Evolutionary conservation across 1,140 invertebrate species (phyloP).

Genomic region (Ephestia elutella): DNA sequence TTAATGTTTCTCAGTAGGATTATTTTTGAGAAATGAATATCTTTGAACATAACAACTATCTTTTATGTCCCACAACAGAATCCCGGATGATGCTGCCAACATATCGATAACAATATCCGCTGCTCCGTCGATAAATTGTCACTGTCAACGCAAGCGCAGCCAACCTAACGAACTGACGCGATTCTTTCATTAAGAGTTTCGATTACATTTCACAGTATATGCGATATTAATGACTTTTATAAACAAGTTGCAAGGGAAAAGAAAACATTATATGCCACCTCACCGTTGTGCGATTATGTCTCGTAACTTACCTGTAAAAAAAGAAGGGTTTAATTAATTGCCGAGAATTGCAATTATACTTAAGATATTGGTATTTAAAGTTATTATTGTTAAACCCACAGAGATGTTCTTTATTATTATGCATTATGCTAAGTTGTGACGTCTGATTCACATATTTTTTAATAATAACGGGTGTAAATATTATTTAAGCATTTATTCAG

Average conservation of each 20-base stretch:
- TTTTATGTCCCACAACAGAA: no score
- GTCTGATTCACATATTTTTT: no score
- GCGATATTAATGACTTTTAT: conserved; percentile 59
- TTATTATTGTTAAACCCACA: not conserved
- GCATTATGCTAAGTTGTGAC: not conserved
- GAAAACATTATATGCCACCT: conserved; percentile 25
- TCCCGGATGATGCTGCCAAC: not conserved
- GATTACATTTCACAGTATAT: conserved; percentile 42
- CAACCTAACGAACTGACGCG: conserved; percentile 47
- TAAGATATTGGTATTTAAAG: not conserved
- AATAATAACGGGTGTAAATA: no score
- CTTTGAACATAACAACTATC: no score
- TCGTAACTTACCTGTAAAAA: conserved; percentile 27
- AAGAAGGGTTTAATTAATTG: conserved; percentile 13
- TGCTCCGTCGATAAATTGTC: conserved; percentile 45
- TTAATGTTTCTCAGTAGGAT: no score
- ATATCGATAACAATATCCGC: conserved; percentile 51
- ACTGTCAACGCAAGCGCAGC: conserved; percentile 25
- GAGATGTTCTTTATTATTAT: conserved; percentile 1
- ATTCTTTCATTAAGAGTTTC: conserved; percentile 50
- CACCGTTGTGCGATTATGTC: conserved; percentile 18
- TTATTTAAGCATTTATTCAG: no score
- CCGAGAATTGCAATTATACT: not conserved
- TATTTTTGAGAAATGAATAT: no score
- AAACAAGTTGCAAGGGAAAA: conserved; percentile 42